These are phyloP conservation scores for Nibea albiflora DNA, from an alignment of 2,113 vertebrate species.

Conservation along the genomic window DNA sequence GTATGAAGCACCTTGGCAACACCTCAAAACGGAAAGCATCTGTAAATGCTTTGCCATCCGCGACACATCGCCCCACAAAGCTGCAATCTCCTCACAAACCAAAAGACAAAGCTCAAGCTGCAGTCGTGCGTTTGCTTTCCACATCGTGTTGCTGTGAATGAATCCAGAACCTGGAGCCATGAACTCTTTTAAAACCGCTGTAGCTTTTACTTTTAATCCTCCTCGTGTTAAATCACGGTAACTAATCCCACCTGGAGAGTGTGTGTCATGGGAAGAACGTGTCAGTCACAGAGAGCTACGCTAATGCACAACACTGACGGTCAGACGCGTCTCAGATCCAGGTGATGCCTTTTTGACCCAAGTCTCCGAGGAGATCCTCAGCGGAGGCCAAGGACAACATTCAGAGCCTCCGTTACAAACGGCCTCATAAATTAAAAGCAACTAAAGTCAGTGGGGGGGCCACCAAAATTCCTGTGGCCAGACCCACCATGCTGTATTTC, in stretches of 20 bases:
- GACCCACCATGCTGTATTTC: not conserved
- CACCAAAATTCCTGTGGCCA: not conserved
- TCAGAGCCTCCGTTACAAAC: not conserved
- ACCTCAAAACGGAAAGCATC: conserved; percentile 10
- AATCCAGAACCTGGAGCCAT: not conserved
- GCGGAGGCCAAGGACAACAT: not conserved
- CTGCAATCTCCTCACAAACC: not conserved
- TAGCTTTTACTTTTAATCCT: not conserved
- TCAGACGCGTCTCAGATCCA: not conserved
- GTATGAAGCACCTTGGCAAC: not conserved
- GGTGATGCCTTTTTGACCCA: not conserved
- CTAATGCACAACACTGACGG: not conserved
- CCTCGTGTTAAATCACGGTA: not conserved
- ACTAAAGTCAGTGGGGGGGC: not conserved
- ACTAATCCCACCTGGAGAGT: not conserved
- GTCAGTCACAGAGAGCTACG: not conserved
- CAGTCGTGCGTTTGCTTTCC: not conserved
- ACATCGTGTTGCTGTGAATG: not conserved
- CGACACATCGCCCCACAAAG: not conserved
- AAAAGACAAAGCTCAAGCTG: not conserved
- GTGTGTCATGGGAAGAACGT: not conserved
- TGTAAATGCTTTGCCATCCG: not conserved
- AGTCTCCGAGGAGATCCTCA: not conserved
- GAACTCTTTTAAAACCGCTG: not conserved
- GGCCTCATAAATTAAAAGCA: not conserved